These are phyloP conservation scores for Mus musculus DNA, from an alignment of 2,113 vertebrate genomes.

Conservation along the genomic window GRCm39 chr8:30141001-30141500, in stretches of 20 bases:
- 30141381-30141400: neutral
- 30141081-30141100: conserved; percentile 80
- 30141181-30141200: conserved; percentile 64
- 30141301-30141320: neutral
- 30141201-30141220: conserved; percentile 45
- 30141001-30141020: conserved; percentile 81
- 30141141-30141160: conserved; percentile 64
- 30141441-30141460: neutral
- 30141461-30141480: neutral
- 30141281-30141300: neutral
- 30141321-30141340: neutral
- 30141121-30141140: conserved; percentile 81
- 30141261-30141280: neutral
- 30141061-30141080: conserved; percentile 76
- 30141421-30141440: neutral
- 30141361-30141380: neutral
- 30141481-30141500: neutral
- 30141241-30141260: conserved; percentile 12
- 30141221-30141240: neutral
- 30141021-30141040: conserved; percentile 81
- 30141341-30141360: neutral
- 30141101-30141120: conserved; percentile 77
- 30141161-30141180: conserved; percentile 60
- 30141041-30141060: conserved; percentile 70
- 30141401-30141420: neutral